These are phyloP conservation scores for Takifugu ocellatus DNA, from an alignment of 2,797 vertebrate genomes.

Conservation along the genomic window DNA sequence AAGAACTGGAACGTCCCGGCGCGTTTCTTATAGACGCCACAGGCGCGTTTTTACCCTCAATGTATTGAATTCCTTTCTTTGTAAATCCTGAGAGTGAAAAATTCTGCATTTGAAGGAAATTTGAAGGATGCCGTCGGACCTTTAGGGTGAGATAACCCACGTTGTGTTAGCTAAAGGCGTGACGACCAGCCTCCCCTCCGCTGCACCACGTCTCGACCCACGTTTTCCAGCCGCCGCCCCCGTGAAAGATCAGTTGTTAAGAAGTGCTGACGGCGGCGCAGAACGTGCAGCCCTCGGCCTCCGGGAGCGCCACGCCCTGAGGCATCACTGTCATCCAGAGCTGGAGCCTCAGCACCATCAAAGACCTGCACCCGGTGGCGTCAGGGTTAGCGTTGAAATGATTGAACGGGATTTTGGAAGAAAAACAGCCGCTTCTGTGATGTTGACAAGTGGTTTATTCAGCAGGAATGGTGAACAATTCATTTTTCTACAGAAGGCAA, in stretches of 20 bases:
- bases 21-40: slow-evolving; percentile 17
- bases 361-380: slow-evolving; percentile 22
- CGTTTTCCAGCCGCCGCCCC: not conserved
- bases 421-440: slow-evolving; percentile 50
- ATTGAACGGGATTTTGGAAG: not conserved
- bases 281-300: slow-evolving; percentile 65
- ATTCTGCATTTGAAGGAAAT: slow-evolving; percentile 45
- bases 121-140: slow-evolving; percentile 62
- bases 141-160: slow-evolving; percentile 71
- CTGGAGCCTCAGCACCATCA: slow-evolving; percentile 11
- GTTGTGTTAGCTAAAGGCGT: slow-evolving; percentile 59
- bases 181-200: slow-evolving; percentile 39
- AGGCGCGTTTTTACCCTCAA: not conserved
- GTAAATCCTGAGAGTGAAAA: slow-evolving; percentile 34
- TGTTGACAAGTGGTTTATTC: slow-evolving; percentile 85
- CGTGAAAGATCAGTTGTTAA: slow-evolving; percentile 45
- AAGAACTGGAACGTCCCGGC: slow-evolving; percentile 27
- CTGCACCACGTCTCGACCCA: slow-evolving; percentile 53
- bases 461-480: slow-evolving; percentile 84
- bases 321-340: slow-evolving; percentile 70
- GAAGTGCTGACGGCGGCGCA: slow-evolving; percentile 68
- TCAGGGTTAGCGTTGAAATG: not conserved
- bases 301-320: slow-evolving; percentile 59
- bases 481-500: slow-evolving; percentile 77
- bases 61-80: slow-evolving; percentile 20